Evolutionary conservation across 2,888 invertebrate species (phyloP).

Genomic region (Drosophila differens): DNA sequence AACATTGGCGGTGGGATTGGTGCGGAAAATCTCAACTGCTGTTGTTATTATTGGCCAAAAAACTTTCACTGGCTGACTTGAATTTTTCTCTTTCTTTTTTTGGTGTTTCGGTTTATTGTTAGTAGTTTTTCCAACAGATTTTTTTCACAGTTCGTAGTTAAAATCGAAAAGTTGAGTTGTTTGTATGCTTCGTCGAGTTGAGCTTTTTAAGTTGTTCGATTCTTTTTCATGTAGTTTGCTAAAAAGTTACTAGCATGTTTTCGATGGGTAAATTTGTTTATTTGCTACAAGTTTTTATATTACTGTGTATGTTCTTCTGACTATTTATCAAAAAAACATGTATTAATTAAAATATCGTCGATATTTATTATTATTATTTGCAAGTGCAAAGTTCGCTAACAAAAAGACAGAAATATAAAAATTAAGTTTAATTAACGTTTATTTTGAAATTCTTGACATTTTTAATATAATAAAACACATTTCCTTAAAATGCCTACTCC

Average conservation of each 20-base stretch:
- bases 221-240: not conserved
- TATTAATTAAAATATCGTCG: not conserved
- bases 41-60: constrained; percentile 37
- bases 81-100: not conserved
- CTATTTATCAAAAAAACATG: not conserved
- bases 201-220: constrained; percentile 30
- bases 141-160: constrained; percentile 27
- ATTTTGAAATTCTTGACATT: not conserved
- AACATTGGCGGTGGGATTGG: not conserved
- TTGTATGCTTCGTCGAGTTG: constrained; percentile 12
- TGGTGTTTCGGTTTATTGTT: not conserved
- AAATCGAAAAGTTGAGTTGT: constrained; percentile 8
- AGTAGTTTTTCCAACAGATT: constrained; percentile 18
- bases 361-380: not conserved
- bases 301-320: not conserved
- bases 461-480: not conserved
- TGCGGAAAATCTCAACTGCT: not conserved
- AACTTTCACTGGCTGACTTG: constrained; percentile 57
- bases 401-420: not conserved
- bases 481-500: not conserved
- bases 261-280: not conserved
- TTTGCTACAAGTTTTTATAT: not conserved
- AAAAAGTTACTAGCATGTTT: not conserved
- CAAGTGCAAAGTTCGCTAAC: not conserved
- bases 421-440: not conserved